Evolutionary conservation across 2,113 vertebrate genomes (phyloP), one percentile per base, ranked within the genome.

Genomic region (Tympanuchus pallidicinctus): DNA sequence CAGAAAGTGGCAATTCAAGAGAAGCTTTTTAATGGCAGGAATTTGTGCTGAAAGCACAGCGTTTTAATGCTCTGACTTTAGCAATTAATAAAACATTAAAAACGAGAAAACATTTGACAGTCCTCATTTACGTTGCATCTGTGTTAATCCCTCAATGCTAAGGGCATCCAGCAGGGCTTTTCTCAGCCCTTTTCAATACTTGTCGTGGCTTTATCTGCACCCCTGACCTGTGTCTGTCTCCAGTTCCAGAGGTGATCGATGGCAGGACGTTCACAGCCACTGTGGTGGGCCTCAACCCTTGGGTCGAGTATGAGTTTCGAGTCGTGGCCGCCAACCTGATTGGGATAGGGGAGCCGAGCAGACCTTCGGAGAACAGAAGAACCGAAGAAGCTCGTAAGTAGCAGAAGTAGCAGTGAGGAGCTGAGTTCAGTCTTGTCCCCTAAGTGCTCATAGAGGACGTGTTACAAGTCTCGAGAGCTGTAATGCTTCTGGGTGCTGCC

Each of bases 271-370:
- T 99, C 97, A 99, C 98, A n/a, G 98, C 99, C 6, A 99, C 98
- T 0, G 99, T 99, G 95, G 98, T 98, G 92, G 98, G 99, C 64
- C 97, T 99, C 95, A 99, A 98, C 97, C 99, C 99, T 1, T 99
- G 99, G 99, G 99, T 99, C 8, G 99, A 99, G 90, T 99, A 99
- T 24, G 99, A 99, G 88, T 99, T 99, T 96, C 97, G 99, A 32
- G 98, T 99, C 4, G 98, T 99, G 85, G 99, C 99, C 2, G 98
- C 98, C 97, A 99, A 99, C 65, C 95, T 97, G 30, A 98, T 99
- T 24, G 99, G 99, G 50, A 99, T 99, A 2, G 99, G 99, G 50
- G 99, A 99, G 48, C 99, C 99, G 93, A 99, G 99, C 97, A 98
- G 97, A 78, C 98, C 99, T 1, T 99, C 99, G 0, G 99, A 99